These are phyloP conservation scores for Chrysolina americana DNA, from an alignment of 2,888 invertebrate genomes.

Conservation along the genomic window DNA sequence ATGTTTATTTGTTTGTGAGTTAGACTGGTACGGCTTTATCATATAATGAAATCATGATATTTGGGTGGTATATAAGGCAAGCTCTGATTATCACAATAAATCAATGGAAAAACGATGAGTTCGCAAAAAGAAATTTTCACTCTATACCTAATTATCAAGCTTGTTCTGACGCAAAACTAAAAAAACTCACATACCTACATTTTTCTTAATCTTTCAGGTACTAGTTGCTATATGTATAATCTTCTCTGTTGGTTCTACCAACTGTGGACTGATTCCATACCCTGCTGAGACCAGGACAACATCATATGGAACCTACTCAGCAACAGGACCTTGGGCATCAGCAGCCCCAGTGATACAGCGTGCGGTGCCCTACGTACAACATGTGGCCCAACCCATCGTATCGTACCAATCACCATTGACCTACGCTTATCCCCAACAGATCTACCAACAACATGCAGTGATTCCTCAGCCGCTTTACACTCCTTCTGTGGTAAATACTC, in stretches of 20 bases:
- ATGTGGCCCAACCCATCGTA: not conserved
- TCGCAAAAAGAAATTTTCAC: no score
- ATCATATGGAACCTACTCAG: not conserved
- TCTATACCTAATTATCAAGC: no score
- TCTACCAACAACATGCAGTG: conserved; percentile 5
- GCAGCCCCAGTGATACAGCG: not conserved
- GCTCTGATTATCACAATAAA: no score
- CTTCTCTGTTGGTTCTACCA: not conserved
- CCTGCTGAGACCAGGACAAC: conserved; percentile 2
- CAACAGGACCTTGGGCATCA: not conserved
- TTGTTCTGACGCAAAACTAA: no score
- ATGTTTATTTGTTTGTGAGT: no score
- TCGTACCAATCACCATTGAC: conserved; percentile 4
- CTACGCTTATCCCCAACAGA: conserved; percentile 5
- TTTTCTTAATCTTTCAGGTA: conserved; percentile 1
- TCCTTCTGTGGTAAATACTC: conserved; percentile 7
- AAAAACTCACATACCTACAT: no score
- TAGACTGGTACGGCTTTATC: no score
- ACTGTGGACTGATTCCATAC: conserved; percentile 18
- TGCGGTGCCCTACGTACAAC: conserved; percentile 6
- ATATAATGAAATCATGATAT: no score
- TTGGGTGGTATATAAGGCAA: no score
- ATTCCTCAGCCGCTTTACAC: not conserved
- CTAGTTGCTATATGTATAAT: not conserved
- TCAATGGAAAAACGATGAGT: no score